A percentile compares a stretch with the other conserved stretches of the same genome.
phyloP scores from a whole-genome alignment of 2,888 invertebrate genomes.

The Sphaerophoria rueppellii region DNA sequence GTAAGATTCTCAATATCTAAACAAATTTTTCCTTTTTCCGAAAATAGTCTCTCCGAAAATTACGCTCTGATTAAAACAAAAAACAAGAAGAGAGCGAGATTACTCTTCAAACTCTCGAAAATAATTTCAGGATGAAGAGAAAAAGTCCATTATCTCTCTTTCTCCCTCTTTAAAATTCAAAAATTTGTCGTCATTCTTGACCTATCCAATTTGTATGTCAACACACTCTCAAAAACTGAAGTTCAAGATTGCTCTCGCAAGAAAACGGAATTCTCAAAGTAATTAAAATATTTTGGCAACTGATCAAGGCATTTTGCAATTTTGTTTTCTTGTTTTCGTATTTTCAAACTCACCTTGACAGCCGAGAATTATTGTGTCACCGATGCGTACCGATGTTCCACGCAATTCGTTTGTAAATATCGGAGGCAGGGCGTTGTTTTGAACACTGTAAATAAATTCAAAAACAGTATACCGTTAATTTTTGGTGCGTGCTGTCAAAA shows the following conservation, averaged over 20 bases:
- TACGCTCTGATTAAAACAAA: too few species aligned
- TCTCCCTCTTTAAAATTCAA: too few species aligned
- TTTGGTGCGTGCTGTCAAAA: not conserved
- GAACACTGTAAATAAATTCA: constrained; percentile 75
- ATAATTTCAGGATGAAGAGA: too few species aligned
- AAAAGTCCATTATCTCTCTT: too few species aligned
- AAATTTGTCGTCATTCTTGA: constrained; percentile 27
- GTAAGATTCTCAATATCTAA: too few species aligned
- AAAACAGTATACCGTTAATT: not conserved
- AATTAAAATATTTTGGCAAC: constrained; percentile 75
- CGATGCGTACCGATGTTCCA: constrained; percentile 89
- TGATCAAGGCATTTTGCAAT: constrained; percentile 74
- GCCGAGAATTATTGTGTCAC: constrained; percentile 88
- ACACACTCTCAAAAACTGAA: constrained; percentile 54
- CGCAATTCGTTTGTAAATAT: constrained; percentile 89
- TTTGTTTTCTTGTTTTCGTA: not conserved
- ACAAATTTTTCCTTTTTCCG: too few species aligned
- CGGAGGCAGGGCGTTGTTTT: constrained; percentile 85
- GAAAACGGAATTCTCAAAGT: constrained; percentile 26
- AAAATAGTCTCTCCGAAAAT: too few species aligned
- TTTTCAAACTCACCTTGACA: constrained; percentile 86
- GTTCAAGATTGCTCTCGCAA: constrained; percentile 60
- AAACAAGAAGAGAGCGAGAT: too few species aligned
- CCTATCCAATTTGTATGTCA: constrained; percentile 64
- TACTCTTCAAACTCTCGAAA: too few species aligned